Conservation (phyloP, 2,797 vertebrate genomes). For the Acanthiza pusilla region DNA sequence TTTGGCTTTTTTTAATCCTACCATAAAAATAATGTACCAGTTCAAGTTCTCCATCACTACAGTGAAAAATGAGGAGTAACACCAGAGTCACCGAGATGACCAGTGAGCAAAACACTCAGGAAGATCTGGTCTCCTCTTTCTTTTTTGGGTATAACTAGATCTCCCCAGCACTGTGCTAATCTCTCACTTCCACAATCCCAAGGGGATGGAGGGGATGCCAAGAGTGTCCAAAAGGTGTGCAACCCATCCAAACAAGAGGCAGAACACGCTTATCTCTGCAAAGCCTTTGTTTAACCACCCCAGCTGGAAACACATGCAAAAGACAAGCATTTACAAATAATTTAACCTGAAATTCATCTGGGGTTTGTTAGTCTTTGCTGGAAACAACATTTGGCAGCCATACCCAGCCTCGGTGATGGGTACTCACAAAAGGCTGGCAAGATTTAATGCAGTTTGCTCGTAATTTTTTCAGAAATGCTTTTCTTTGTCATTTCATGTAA, state of each 20-base stretch:
- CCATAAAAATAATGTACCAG: background rate
- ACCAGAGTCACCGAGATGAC: background rate
- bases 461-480: background rate
- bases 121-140: background rate
- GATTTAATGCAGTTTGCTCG: accelerated
- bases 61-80: background rate
- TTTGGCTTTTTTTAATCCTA: background rate
- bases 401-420: background rate
- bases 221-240: background rate
- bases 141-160: background rate
- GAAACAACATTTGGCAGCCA: slow-evolving; percentile 22
- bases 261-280: background rate
- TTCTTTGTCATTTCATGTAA: background rate
- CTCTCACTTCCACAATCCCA: background rate
- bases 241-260: background rate
- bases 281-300: slow-evolving; percentile 25
- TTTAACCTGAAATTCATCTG: background rate
- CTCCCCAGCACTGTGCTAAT: background rate
- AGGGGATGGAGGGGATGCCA: accelerated
- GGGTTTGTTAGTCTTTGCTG: background rate
- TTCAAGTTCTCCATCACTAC: background rate
- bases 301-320: background rate
- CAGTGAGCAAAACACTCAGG: background rate
- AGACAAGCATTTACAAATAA: slow-evolving; percentile 13
- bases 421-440: background rate